Percentiles rank a stretch among this genome's conserved stretches.
Conservation (phyloP, 2,797 vertebrate genomes). For the Clarias platycephalus region DNA sequence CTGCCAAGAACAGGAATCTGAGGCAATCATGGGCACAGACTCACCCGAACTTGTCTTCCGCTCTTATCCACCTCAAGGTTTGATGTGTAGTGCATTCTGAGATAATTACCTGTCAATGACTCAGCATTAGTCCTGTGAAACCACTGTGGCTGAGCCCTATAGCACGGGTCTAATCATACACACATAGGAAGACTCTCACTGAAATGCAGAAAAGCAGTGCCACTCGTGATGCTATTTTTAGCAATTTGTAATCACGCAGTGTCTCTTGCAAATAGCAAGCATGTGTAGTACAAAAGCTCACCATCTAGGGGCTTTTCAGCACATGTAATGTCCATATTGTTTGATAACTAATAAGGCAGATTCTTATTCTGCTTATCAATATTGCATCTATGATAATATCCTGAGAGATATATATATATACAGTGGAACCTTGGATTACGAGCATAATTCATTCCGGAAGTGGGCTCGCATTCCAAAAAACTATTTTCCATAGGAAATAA, state of each 20-base stretch:
- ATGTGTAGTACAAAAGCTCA: background rate
- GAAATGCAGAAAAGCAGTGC: background rate
- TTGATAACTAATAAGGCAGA: background rate
- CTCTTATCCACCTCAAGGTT: no score
- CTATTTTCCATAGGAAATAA: no score
- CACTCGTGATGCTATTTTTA: background rate
- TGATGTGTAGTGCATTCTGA: no score
- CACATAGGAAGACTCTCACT: background rate
- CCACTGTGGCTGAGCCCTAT: background rate
- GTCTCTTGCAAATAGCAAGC: background rate
- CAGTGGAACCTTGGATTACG: no score
- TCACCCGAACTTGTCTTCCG: no score
- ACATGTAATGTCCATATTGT: background rate
- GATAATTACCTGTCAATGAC: background rate
- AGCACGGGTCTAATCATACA: background rate
- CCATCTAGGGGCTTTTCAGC: background rate
- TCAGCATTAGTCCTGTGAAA: background rate
- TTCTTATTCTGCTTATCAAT: background rate
- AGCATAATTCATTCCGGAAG: no score
- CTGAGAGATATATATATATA: background rate
- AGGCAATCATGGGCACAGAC: no score
- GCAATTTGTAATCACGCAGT: background rate
- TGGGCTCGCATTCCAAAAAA: no score
- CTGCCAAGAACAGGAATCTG: no score
- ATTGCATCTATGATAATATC: background rate